These are phyloP conservation scores for Rhizomys pruinosus DNA, from an alignment of 2,113 vertebrate species.

Conservation along the genomic window DNA sequence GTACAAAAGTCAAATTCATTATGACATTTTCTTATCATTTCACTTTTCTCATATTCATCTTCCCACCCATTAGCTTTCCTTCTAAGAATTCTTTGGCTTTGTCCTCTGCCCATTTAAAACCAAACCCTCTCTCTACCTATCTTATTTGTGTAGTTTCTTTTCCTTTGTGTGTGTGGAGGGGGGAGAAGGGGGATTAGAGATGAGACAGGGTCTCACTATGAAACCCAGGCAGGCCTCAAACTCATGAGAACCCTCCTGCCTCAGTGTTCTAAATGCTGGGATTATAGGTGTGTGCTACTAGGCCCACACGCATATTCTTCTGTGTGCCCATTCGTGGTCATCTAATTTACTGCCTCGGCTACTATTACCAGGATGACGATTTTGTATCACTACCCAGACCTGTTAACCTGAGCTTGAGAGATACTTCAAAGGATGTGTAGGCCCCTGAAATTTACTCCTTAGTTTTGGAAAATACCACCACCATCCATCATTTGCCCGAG, in stretches of 20 bases:
- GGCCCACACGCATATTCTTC: not conserved
- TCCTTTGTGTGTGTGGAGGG: too few species aligned
- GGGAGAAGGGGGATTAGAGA: not conserved
- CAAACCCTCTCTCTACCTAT: slow-evolving; percentile 24
- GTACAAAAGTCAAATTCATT: not conserved
- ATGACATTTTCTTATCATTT: not conserved
- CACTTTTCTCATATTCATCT: not conserved
- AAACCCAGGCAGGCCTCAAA: not conserved
- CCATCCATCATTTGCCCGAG: not conserved
- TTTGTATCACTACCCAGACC: not conserved
- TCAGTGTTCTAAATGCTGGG: not conserved
- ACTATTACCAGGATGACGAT: not conserved
- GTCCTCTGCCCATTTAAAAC: slow-evolving; percentile 36
- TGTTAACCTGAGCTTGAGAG: slow-evolving; percentile 19
- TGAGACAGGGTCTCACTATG: not conserved
- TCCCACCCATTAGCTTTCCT: not conserved
- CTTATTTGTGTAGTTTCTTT: not conserved
- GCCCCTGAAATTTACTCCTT: not conserved
- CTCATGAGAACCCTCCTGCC: not conserved
- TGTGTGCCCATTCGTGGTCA: not conserved
- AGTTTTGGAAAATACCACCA: slow-evolving; percentile 4
- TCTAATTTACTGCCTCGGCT: slow-evolving; percentile 23
- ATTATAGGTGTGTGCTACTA: too few species aligned
- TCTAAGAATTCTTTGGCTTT: not conserved
- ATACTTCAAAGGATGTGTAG: not conserved